A percentile compares a stretch with the other conserved stretches of the same genome.
Evolutionary conservation across 2,113 vertebrate genomes (phyloP).

Genomic region (Takifugu bimaculatus): DNA sequence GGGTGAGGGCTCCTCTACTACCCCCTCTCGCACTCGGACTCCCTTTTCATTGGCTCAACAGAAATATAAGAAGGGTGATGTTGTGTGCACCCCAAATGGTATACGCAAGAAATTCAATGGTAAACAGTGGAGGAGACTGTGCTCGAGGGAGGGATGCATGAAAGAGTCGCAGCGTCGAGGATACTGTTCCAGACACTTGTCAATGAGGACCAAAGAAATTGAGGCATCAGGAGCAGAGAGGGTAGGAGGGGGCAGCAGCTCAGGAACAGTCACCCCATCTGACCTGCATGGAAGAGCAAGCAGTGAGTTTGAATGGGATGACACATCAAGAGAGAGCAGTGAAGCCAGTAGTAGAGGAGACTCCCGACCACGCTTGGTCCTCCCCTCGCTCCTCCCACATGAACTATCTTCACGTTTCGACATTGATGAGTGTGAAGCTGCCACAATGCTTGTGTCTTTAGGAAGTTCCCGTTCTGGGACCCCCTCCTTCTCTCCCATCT

Average conservation of each 20-base stretch:
- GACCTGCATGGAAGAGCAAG: conserved; percentile 75
- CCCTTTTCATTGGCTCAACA: conserved; percentile 84
- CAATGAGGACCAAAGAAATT: conserved; percentile 92
- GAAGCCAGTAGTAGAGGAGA: conserved; percentile 84
- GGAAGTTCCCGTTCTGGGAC: conserved; percentile 88
- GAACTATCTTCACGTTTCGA: conserved; percentile 86
- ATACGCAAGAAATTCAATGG: conserved; percentile 94
- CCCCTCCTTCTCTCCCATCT: conserved; percentile 86
- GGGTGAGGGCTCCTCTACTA: conserved; percentile 64
- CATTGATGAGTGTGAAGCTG: conserved; percentile 90
- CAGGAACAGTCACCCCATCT: conserved; percentile 75
- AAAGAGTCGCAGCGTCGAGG: conserved; percentile 90
- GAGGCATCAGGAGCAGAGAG: conserved; percentile 79
- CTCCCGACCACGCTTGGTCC: conserved; percentile 78
- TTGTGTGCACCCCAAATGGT: conserved; percentile 89
- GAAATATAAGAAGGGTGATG: conserved; percentile 91
- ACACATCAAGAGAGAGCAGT: conserved; percentile 83
- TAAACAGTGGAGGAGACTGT: conserved; percentile 91
- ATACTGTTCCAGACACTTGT: conserved; percentile 89
- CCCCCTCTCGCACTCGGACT: conserved; percentile 80
- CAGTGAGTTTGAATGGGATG: conserved; percentile 89
- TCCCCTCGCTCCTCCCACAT: conserved; percentile 70
- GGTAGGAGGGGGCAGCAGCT: conserved; percentile 77
- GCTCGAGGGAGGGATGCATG: conserved; percentile 90
- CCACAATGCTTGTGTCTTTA: conserved; percentile 89